A percentile compares a stretch with the other conserved stretches of the same genome.
These are phyloP conservation scores for Sigmodon hispidus DNA, from an alignment of 2,113 vertebrate genomes.

Conservation along the genomic window DNA sequence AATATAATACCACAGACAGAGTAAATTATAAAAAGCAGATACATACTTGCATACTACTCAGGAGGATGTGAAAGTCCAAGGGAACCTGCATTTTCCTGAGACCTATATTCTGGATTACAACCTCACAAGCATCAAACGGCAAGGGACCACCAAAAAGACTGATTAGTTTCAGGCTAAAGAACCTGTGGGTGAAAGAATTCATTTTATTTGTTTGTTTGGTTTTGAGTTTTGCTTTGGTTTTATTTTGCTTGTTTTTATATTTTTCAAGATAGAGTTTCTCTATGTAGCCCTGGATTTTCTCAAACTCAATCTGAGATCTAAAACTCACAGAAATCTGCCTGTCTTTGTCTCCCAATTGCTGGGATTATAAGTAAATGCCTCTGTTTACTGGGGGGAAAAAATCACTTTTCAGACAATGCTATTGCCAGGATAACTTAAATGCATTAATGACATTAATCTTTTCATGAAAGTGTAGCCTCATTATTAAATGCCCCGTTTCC, in stretches of 20 bases:
- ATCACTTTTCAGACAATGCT: background rate
- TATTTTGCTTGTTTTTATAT: background rate
- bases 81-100: fast-evolving
- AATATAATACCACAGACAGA: too few species aligned
- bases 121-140: background rate
- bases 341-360: background rate
- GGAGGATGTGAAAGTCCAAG: too few species aligned
- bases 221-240: background rate
- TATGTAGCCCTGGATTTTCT: background rate
- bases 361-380: background rate
- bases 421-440: background rate
- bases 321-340: background rate
- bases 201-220: too few species aligned
- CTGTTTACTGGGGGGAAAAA: background rate
- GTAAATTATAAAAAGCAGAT: background rate
- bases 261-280: background rate
- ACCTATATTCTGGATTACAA: fast-evolving
- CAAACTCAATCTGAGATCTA: background rate
- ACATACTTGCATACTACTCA: fast-evolving
- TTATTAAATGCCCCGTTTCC: background rate
- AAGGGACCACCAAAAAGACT: background rate
- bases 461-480: too few species aligned
- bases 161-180: too few species aligned
- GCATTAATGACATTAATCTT: background rate
- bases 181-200: background rate